These are phyloP conservation scores for Tragelaphus scriptus DNA, from an alignment of 2,113 vertebrate species.

Conservation along the genomic window DNA sequence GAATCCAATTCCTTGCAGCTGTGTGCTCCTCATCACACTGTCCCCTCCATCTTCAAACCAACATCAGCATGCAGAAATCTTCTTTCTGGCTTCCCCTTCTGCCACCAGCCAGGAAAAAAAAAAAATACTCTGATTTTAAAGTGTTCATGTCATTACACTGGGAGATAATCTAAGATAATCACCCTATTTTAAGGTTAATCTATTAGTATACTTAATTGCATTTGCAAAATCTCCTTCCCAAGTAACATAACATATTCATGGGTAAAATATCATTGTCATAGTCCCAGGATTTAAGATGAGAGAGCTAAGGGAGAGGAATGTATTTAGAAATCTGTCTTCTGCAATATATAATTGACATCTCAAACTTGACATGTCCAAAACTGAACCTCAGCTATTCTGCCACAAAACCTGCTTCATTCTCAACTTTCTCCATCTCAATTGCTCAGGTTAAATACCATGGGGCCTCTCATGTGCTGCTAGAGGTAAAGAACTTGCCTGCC, in stretches of 20 bases:
- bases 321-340: neutral
- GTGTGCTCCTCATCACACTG: neutral
- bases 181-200: neutral
- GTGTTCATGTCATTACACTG: neutral
- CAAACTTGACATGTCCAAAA: neutral
- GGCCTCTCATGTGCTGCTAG: neutral
- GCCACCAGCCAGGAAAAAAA: neutral
- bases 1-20: neutral
- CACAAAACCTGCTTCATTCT: neutral
- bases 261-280: neutral
- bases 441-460: neutral
- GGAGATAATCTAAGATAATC: neutral
- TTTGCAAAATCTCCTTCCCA: neutral
- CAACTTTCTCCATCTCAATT: neutral
- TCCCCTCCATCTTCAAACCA: neutral
- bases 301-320: neutral
- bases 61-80: neutral
- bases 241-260: neutral
- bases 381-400: neutral
- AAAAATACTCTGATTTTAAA: neutral
- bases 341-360: neutral
- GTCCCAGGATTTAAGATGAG: neutral
- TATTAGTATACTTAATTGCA: neutral
- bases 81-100: neutral
- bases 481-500: neutral